A percentile compares a stretch with the other conserved stretches of the same genome.
Conservation (phyloP, 1,140 invertebrate species). For the Drosophila mauritiana region DNA sequence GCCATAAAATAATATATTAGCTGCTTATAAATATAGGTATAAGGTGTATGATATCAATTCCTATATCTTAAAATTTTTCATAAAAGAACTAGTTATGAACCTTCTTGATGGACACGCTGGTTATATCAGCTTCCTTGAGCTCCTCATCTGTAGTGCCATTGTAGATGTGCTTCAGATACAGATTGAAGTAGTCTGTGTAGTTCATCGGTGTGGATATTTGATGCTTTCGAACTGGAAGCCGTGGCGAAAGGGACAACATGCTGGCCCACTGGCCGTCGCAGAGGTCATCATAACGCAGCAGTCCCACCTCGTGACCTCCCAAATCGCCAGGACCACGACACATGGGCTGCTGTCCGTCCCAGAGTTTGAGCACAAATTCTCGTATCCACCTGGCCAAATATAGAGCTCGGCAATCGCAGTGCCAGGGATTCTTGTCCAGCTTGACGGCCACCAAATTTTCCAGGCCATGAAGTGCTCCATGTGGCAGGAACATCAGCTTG, state of each 20-base stretch:
- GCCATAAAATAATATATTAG: too few relatives aligned
- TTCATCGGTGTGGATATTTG: constrained; percentile 79
- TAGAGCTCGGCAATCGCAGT: constrained; percentile 92
- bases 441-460: constrained; percentile 89
- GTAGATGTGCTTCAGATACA: constrained; percentile 81
- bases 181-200: constrained; percentile 82
- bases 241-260: constrained; percentile 90
- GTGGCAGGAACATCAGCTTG: constrained; percentile 89
- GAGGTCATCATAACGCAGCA: constrained; percentile 91
- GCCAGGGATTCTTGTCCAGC: constrained; percentile 93
- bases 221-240: constrained; percentile 86
- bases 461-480: constrained; percentile 89
- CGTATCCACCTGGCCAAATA: constrained; percentile 89
- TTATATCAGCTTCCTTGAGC: constrained; percentile 71
- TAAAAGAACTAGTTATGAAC: constrained; percentile 28
- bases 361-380: constrained; percentile 88
- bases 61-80: too few relatives aligned
- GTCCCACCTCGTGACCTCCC: constrained; percentile 82
- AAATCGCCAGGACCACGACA: constrained; percentile 90
- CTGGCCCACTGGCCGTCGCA: constrained; percentile 94
- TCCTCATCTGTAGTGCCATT: constrained; percentile 71
- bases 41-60: too few relatives aligned
- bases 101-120: constrained; percentile 74
- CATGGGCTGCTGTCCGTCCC: constrained; percentile 89
- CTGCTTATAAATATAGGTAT: too few relatives aligned